These are phyloP conservation scores for Bos taurus DNA, from an alignment of 2,113 vertebrate genomes.

Conservation along the genomic window ARS-UCD2.0 NC_037334.1:107525501-107526000, in stretches of 20 bases:
- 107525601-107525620: not conserved
- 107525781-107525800: not conserved
- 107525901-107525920: not conserved
- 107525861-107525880: not conserved
- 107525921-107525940: not conserved
- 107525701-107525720: not conserved
- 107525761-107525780: not conserved
- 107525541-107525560: not conserved
- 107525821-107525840: not conserved
- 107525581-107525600: not conserved
- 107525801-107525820: rapidly evolving
- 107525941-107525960: not conserved
- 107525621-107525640: not conserved
- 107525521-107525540: not conserved
- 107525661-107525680: not conserved
- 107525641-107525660: not conserved
- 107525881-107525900: not conserved
- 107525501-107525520: not conserved
- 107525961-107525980: not conserved
- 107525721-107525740: not conserved
- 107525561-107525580: not conserved
- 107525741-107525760: not conserved
- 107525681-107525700: not conserved
- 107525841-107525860: not conserved
- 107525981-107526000: not conserved